Base-by-base conservation (phyloP, 2,888 invertebrate genomes). In the Dorcus hopei region DNA sequence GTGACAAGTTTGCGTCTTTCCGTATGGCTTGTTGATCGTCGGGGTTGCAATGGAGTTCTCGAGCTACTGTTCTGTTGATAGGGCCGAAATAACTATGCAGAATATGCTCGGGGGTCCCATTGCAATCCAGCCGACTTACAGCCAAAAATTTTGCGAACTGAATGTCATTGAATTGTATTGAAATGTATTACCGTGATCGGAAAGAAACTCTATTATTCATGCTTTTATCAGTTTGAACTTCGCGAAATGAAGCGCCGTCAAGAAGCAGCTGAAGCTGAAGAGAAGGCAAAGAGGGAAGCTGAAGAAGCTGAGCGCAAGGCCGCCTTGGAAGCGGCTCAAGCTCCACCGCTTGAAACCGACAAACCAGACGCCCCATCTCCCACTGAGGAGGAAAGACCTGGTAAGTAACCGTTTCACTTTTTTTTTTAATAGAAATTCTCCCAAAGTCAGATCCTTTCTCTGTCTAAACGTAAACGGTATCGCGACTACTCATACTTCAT, bases 231-330 rank as follows among this genome's bases (percentile, higher is more conserved):
- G 97, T 97, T 93, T 84, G 97, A 97, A 85, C 86, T 97, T 82
- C 94, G 95, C 81, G 97, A 98, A 82, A 86, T 94, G 82, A 93
- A 93, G 81, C 86, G 93, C 72, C 86, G 91, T 65, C 90, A 93
- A 77, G 84, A 86, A 72, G 84, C 85, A 68, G 82, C 83, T 58
- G 87, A 86, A 70, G 85, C 86, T 61, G 83, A 84, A 64, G 86
- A 86, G 67, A 80, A 82, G 65, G 82, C 82, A 54, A 80, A 83
- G 64, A 92, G 93, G 74, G 88, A 90, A 65, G 91, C 90, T 38
- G 91, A 93, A 72, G 89, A 91, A 68, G 90, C 90, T 0, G 91
- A 91, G 76, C 85, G 90, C 62, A 87, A 88, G 65, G 85, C 85
- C 57, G 79, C 80, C 63, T 79, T 79, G 64, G 77, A 79, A 64